Evolutionary conservation across 64 coral and sea anemone species (phyloP).

Genomic region (Orbicella faveolata): DNA sequence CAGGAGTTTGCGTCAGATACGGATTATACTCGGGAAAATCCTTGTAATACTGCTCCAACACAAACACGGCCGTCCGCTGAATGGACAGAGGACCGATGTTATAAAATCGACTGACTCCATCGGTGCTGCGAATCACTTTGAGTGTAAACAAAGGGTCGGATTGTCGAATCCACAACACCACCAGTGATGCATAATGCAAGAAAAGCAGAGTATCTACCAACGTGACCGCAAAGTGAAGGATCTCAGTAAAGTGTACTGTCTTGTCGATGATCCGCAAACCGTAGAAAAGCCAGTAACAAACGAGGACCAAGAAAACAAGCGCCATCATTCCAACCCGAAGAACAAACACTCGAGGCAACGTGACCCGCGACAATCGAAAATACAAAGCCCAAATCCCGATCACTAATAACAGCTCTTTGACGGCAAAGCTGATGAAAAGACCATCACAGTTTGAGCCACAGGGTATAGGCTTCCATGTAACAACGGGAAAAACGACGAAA

Average conservation of each 20-base stretch:
- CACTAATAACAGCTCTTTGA: constrained; percentile 86
- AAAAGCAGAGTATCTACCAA: constrained; percentile 84
- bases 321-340: constrained; percentile 78
- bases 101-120: constrained; percentile 84
- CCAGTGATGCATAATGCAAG: constrained; percentile 88
- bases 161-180: constrained; percentile 93
- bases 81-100: constrained; percentile 90
- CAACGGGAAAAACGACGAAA: constrained; percentile 86
- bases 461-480: constrained; percentile 70
- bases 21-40: constrained; percentile 99
- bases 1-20: constrained; percentile 83
- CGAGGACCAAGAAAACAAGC: constrained; percentile 77
- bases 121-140: constrained; percentile 97
- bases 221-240: constrained; percentile 79
- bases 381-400: constrained; percentile 97
- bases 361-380: constrained; percentile 85
- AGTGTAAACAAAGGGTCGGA: constrained; percentile 80
- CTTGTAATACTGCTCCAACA: constrained; percentile 98
- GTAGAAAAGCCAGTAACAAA: constrained; percentile 97
- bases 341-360: constrained; percentile 85
- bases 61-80: constrained; percentile 85
- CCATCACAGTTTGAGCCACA: constrained; percentile 92
- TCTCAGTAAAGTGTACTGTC: constrained; percentile 40
- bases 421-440: constrained; percentile 87
- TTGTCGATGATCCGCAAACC: constrained; percentile 77